Conservation (phyloP, 2,797 vertebrate genomes). For the Pogonophryne albipinna region DNA sequence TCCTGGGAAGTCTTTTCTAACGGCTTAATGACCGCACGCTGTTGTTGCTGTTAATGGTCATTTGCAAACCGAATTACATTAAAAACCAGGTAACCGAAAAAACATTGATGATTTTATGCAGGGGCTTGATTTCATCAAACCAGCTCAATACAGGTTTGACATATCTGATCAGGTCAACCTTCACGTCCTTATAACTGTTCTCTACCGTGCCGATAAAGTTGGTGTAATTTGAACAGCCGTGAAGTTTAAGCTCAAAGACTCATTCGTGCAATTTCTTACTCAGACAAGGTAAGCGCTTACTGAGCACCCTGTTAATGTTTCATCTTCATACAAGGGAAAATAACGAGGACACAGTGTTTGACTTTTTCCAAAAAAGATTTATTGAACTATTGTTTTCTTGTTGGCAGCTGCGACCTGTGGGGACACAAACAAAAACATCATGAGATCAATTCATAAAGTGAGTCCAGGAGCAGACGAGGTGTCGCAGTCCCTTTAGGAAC, state of each 20-base stretch:
- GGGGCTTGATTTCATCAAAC: background rate
- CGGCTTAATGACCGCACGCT: slow-evolving; percentile 13
- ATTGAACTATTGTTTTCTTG: slow-evolving; percentile 83
- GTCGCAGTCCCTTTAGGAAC: background rate
- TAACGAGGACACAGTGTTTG: slow-evolving; percentile 38
- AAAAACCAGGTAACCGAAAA: slow-evolving; percentile 10
- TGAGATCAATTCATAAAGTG: slow-evolving; percentile 12
- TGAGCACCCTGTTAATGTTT: background rate
- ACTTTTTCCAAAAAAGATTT: slow-evolving; percentile 83
- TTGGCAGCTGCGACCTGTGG: slow-evolving; percentile 86
- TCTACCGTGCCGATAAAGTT: background rate
- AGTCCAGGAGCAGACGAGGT: background rate
- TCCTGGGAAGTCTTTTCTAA: slow-evolving; percentile 22
- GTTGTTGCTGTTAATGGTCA: slow-evolving; percentile 10
- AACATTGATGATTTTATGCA: slow-evolving; percentile 5
- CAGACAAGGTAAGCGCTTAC: background rate
- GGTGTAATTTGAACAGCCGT: background rate
- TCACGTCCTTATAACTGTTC: background rate
- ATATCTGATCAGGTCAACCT: slow-evolving; percentile 7
- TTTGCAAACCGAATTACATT: slow-evolving; percentile 33
- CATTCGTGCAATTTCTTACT: background rate
- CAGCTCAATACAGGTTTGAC: background rate
- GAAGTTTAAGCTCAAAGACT: background rate
- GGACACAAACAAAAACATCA: slow-evolving; percentile 19
- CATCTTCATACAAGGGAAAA: background rate